Percentiles rank a stretch among this genome's conserved stretches.
Evolutionary conservation across 2,113 vertebrate genomes (phyloP).

Genomic region (Mirounga angustirostris): DNA sequence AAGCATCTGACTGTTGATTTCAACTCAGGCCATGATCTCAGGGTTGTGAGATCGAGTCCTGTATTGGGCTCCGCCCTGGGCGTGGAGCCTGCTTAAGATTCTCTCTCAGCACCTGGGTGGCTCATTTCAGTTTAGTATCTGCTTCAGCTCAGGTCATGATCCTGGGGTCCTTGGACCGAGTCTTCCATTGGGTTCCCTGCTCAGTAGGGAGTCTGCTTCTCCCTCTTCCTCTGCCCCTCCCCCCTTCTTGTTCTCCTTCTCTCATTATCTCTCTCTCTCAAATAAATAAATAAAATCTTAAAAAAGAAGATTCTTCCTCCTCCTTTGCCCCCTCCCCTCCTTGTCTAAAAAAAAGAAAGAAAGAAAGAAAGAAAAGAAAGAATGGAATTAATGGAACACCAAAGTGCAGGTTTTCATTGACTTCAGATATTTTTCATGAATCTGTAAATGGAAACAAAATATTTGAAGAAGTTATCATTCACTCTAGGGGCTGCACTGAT

Average conservation of each 20-base stretch:
- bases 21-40: background rate
- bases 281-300: no score
- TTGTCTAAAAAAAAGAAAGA: no score
- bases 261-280: no score
- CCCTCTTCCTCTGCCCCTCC: background rate
- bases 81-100: background rate
- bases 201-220: background rate
- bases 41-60: background rate
- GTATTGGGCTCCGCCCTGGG: background rate
- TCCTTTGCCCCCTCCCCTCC: background rate
- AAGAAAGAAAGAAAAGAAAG: background rate
- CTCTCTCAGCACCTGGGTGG: background rate
- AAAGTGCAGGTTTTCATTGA: background rate
- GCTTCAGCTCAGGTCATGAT: background rate
- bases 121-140: background rate
- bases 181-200: fast-evolving
- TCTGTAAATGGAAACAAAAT: conserved; percentile 27
- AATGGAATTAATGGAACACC: background rate
- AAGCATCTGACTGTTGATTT: background rate
- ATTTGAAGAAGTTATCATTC: background rate
- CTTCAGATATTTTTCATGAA: background rate
- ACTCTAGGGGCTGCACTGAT: background rate
- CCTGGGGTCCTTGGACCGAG: background rate
- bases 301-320: background rate
- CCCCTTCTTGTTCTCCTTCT: background rate